Percentiles rank a stretch among this genome's conserved stretches.
These are phyloP conservation scores for Nematolebias whitei DNA, from an alignment of 2,113 vertebrate genomes.

Conservation along the genomic window DNA sequence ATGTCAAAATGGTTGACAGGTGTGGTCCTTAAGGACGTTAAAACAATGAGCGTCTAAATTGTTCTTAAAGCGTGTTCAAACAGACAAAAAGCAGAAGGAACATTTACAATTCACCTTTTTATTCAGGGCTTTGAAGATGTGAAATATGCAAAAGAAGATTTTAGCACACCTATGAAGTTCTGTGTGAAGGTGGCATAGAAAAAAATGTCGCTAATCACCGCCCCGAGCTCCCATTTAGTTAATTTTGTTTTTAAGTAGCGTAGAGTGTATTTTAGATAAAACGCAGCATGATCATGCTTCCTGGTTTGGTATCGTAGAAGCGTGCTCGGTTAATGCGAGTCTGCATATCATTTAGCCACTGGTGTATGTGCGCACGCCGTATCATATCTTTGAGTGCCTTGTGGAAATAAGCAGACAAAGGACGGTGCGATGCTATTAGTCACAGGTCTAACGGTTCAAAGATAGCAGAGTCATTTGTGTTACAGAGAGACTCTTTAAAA, in stretches of 20 bases:
- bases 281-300: neutral
- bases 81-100: conserved; percentile 19
- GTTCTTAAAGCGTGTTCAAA: too few relatives aligned
- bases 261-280: neutral
- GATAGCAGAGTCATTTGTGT: conserved; percentile 58
- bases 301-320: neutral
- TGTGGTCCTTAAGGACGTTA: too few relatives aligned
- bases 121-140: conserved; percentile 1
- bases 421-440: conserved; percentile 58
- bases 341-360: too few relatives aligned
- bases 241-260: neutral
- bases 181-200: neutral
- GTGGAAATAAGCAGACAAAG: conserved; percentile 58
- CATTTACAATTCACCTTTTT: too few relatives aligned
- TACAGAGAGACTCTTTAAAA: too few relatives aligned
- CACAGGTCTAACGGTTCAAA: conserved; percentile 60
- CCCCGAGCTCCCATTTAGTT: neutral
- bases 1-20: too few relatives aligned
- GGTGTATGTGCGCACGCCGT: neutral
- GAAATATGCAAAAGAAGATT: neutral
- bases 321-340: too few relatives aligned
- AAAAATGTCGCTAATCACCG: conserved; percentile 2
- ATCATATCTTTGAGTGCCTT: conserved; percentile 8
- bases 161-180: neutral
- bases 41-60: too few relatives aligned